Evolutionary conservation across 2,113 vertebrate species (phyloP).

Genomic region (Chauna torquata): DNA sequence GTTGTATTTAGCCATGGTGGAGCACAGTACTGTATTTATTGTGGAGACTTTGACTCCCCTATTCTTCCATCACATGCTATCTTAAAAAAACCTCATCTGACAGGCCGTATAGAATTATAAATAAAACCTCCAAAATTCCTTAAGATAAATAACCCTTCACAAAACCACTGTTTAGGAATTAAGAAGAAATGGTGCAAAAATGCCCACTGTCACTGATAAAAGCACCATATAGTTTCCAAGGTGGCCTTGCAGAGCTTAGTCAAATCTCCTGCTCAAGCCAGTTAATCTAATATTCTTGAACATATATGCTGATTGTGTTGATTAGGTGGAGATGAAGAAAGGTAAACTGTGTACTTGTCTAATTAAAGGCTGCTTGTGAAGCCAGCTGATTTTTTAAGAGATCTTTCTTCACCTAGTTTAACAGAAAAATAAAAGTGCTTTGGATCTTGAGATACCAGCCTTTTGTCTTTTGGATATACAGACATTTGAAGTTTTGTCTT

Average conservation of each 20-base stretch:
- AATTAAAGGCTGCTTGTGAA: neutral
- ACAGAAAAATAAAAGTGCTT: neutral
- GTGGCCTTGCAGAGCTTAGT: neutral
- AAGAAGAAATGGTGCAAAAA: neutral
- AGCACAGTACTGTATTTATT: neutral
- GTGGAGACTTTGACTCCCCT: neutral
- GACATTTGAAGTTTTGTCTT: neutral
- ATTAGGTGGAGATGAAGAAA: neutral
- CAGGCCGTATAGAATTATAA: neutral
- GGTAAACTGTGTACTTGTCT: neutral
- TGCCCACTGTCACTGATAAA: neutral
- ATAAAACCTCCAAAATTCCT: neutral
- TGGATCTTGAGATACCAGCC: neutral
- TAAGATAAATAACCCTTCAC: fast-evolving
- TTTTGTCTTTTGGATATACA: neutral
- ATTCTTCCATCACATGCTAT: neutral
- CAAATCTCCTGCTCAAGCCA: neutral
- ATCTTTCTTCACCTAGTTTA: neutral
- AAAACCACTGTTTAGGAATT: neutral
- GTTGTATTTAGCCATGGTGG: neutral
- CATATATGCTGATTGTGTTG: neutral
- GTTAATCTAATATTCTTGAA: neutral
- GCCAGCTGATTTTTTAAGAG: neutral
- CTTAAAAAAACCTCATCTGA: neutral
- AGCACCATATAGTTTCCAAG: neutral